Base-by-base conservation (phyloP, 1,140 invertebrate genomes). In the Zaprionus nigranus region DNA sequence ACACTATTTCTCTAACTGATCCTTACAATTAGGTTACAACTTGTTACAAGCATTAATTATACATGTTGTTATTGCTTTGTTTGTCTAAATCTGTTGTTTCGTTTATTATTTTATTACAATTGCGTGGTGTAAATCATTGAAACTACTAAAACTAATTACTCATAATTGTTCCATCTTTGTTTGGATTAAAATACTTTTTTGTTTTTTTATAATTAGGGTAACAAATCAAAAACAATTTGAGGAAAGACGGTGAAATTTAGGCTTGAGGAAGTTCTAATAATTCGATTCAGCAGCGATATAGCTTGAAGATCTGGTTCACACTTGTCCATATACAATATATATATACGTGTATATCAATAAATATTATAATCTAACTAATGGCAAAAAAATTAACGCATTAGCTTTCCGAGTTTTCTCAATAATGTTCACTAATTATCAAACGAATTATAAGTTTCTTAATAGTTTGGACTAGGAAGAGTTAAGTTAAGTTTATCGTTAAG, bases 111-210 rank as follows among this genome's bases (percentile, higher is more conserved):
- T 34, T 64, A 63, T 65, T 56, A 56, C 53, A 58, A 62, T 62
- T 64, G 54, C 51, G 64, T 85, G 85, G 71, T 87, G 84, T 87
- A 87, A 87, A 87, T 87, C 88, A 90, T 87, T 84, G 85, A 84
- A 79, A 81, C 84, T 87, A 90, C 84, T 88, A 83, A 81, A 75
- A 58, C 75, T 70, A 72, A 56, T 75, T 84, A 74, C 56, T 84
- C 70, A 78, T 84, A 81, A 80, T 81, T 81, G 69, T 81, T 84
- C 78, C 77, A 26, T 77, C 71, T 67, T 22, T 49, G 7, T 49
- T 77, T 80, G 80, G 73, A 69, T 73, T 79, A 78, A 88, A 87
- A 88, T 75, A 83, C 72, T 74, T n/a, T n/a, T n/a, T n/a, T 68
- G 54, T 28, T 46, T 51, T 69, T 59, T 66, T 73, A 67, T 58